A percentile compares a stretch with the other conserved stretches of the same genome.
Evolutionary conservation across 2,888 invertebrate genomes (phyloP).

Genomic region (Pegoplata infirma): DNA sequence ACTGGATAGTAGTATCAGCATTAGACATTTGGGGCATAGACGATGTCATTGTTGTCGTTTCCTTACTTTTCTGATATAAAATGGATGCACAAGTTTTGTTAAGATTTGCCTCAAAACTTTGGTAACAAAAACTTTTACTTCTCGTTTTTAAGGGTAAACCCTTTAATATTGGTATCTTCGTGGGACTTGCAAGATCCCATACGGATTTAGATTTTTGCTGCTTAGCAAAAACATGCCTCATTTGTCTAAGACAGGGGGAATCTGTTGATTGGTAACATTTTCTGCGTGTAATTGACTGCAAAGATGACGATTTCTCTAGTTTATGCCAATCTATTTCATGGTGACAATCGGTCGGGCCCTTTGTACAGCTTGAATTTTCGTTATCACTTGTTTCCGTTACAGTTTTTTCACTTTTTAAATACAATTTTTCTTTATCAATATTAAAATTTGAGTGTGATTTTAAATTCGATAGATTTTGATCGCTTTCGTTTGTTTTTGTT

Average conservation of each 20-base stretch:
- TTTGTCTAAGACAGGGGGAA: constrained; percentile 65
- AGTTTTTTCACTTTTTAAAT: background rate
- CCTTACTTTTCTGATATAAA: too few relatives aligned
- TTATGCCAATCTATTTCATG: constrained; percentile 52
- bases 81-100: too few relatives aligned
- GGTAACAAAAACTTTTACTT: constrained; percentile 72
- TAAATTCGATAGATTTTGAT: background rate
- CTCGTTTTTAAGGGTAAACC: constrained; percentile 70
- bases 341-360: constrained; percentile 20
- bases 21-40: background rate
- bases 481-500: constrained; percentile 11
- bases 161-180: constrained; percentile 80
- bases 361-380: constrained; percentile 4
- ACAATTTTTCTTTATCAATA: background rate
- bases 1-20: too few relatives aligned
- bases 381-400: background rate
- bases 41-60: background rate
- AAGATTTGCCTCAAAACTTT: too few relatives aligned
- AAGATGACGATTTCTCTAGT: constrained; percentile 85
- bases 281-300: constrained; percentile 82
- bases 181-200: constrained; percentile 79
- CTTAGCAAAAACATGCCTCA: constrained; percentile 59
- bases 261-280: constrained; percentile 58
- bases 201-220: constrained; percentile 71
- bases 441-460: background rate